Evolutionary conservation across 2,113 vertebrate species (phyloP), one percentile per base, ranked within the genome.

Genomic region (Apaloderma vittatum): DNA sequence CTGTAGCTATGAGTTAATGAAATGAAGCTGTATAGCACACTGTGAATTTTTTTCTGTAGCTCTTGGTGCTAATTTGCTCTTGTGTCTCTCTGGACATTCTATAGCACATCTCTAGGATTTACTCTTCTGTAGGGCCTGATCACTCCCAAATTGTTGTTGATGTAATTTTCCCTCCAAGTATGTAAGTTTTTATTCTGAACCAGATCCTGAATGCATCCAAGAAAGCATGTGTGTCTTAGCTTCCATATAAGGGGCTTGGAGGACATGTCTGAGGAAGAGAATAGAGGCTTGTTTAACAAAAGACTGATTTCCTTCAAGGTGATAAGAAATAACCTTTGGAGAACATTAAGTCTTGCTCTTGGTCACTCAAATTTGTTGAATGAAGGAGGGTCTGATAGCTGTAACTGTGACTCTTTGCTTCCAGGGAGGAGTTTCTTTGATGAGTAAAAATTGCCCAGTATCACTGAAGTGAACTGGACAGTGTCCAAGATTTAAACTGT

Each of bases 381-480:
- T 61, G 45, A 73, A 83, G 49, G 24, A 83, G 63, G 12, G 34
- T 81, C 40, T 57, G 51, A 62, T 84, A 59, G 65, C 71, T 93
- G 15, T 75, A 83, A 18, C 18, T 15, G 29, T 63, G 20, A 68
- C 24, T 52, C 22, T 77, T 45, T 55, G 22, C 36, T 96, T 89
- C 70, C 89, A 79, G 61, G 45, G 45, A 51, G 34, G 43, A 91
- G 32, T 59, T 93, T 65, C 55, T 93, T 85, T 86, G 54, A 86
- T 58, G 34, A 55, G 15, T 67, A 52, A 91, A 67, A 79, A 63
- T 32, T 29, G 46, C 75, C 62, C 65, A 61, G 87, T 88, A 88
- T 91, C 74, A 71, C 19, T 86, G 84, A 91, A 71, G 45, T 76
- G 73, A 85, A 84, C 75, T 97, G 96, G 72, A 88, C 65, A 74